phyloP scores from a whole-genome alignment of 2,797 vertebrate species.

The Brachyalestes nurse region DNA sequence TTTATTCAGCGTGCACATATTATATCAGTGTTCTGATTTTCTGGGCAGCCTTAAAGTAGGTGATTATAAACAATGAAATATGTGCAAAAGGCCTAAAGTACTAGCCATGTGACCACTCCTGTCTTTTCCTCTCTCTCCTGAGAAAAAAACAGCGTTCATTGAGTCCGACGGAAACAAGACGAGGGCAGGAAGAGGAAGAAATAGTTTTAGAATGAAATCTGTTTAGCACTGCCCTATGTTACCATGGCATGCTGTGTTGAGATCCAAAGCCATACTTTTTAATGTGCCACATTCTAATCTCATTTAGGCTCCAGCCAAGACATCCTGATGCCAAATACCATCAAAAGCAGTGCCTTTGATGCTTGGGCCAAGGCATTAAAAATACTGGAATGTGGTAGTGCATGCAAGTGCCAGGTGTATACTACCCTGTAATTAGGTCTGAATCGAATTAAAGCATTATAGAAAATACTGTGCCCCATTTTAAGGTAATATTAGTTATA shows the following conservation, averaged over 20 bases:
- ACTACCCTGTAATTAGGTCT: constrained; percentile 76
- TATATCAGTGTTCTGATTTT: not conserved
- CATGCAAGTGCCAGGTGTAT: constrained; percentile 77
- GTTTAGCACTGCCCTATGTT: constrained; percentile 39
- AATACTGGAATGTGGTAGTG: constrained; percentile 77
- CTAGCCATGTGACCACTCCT: not conserved
- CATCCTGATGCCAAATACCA: constrained; percentile 75
- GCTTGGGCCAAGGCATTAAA: constrained; percentile 78
- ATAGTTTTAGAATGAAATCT: constrained; percentile 27
- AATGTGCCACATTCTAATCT: constrained; percentile 74
- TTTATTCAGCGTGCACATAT: not conserved
- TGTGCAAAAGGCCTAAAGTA: not conserved
- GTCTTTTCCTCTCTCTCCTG: not conserved
- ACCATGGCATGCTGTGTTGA: constrained; percentile 61
- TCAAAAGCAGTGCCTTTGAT: constrained; percentile 79
- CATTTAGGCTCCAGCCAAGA: constrained; percentile 76
- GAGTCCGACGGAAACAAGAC: not conserved
- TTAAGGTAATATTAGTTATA: constrained; percentile 65
- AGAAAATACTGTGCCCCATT: constrained; percentile 72
- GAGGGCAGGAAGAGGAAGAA: constrained; percentile 19
- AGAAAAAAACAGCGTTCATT: not conserved
- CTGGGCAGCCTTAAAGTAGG: not conserved
- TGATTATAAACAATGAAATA: not conserved
- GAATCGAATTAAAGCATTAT: constrained; percentile 72
- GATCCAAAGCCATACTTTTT: constrained; percentile 71